These are phyloP conservation scores for Colossoma macropomum DNA, from an alignment of 2,113 vertebrate species.

Conservation along the genomic window DNA sequence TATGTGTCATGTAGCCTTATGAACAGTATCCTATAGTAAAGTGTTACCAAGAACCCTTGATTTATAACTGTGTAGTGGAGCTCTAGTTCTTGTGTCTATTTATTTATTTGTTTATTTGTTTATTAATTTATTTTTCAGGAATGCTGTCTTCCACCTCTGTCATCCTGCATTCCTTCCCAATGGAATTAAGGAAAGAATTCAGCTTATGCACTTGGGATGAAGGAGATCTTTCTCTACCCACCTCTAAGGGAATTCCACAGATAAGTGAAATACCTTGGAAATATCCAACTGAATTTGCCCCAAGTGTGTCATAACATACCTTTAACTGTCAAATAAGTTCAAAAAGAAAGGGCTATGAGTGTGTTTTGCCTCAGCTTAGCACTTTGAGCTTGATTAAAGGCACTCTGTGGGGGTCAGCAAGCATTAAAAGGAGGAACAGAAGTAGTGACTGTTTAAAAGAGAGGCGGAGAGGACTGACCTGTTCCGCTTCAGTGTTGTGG, in stretches of 20 bases:
- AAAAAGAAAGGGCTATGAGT: neutral
- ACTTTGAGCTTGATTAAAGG: neutral
- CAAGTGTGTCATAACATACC: neutral
- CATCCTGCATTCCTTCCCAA: neutral
- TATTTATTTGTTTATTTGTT: neutral
- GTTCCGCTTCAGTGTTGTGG: constrained; percentile 7
- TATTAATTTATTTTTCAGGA: neutral
- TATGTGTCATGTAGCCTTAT: no score
- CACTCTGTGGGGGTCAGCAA: neutral
- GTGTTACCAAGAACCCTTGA: no score
- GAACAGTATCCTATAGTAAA: no score
- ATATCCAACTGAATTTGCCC: neutral
- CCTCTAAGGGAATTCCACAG: neutral
- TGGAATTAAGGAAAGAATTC: neutral
- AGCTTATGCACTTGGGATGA: neutral
- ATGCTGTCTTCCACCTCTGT: neutral
- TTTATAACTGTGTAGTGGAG: no score
- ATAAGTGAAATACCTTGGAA: neutral
- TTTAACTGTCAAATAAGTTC: neutral
- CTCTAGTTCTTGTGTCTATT: no score
- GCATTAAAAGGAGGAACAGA: neutral
- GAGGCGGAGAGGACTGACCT: neutral
- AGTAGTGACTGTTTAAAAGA: constrained; percentile 6
- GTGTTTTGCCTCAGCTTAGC: neutral
- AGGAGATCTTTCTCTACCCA: neutral